Percentiles rank a stretch among this genome's conserved stretches.
These are phyloP conservation scores for Artibeus lituratus DNA, from an alignment of 2,797 vertebrate genomes.

Conservation along the genomic window DNA sequence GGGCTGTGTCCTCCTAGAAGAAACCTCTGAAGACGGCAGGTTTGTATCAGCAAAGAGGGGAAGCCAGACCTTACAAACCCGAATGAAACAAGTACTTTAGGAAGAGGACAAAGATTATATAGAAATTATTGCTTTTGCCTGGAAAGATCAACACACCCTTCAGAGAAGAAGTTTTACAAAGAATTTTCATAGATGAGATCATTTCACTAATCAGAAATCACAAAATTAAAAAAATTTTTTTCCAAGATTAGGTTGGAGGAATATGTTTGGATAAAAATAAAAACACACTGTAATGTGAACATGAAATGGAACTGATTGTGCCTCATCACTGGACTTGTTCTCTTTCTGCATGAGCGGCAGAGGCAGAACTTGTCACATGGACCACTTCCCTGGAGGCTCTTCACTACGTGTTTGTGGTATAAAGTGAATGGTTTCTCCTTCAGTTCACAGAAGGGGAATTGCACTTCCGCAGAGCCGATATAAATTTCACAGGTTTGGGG, in stretches of 20 bases:
- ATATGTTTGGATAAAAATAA: slow-evolving; percentile 47
- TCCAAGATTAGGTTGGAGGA: not conserved
- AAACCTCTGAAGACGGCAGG: not conserved
- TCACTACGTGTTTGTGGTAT: not conserved
- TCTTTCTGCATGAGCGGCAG: not conserved
- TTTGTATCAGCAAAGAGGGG: not conserved
- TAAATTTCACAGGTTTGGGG: not conserved
- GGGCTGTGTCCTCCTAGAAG: not conserved
- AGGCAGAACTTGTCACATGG: not conserved
- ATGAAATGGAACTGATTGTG: not conserved
- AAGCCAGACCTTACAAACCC: not conserved
- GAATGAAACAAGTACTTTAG: not conserved
- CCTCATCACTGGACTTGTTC: slow-evolving; percentile 20
- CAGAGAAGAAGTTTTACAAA: not conserved
- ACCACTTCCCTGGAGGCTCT: not conserved
- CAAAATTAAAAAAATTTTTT: not conserved
- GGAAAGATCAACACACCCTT: not conserved
- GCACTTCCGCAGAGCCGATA: not conserved
- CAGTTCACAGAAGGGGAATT: not conserved
- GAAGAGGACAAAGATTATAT: not conserved
- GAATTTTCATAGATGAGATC: not conserved
- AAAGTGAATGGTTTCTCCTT: not conserved
- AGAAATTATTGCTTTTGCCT: not conserved
- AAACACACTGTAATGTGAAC: not conserved
- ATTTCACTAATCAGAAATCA: slow-evolving; percentile 10